Conservation (phyloP, 2,888 invertebrate genomes). For the Slavum lentiscoides region DNA sequence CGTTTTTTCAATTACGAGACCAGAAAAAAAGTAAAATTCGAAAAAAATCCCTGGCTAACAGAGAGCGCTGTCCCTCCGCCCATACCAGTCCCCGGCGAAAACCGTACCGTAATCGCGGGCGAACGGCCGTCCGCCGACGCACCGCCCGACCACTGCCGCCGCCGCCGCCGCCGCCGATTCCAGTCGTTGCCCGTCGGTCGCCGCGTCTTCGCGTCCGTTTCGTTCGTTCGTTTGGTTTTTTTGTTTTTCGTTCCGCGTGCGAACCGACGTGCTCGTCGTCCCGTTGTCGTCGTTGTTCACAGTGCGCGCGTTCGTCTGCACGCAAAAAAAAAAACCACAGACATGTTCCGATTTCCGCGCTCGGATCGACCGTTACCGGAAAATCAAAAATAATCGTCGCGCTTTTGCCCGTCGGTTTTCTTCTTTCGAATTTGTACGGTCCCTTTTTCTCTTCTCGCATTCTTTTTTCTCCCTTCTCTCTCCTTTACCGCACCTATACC, state of each 20-base stretch:
- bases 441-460: accelerated
- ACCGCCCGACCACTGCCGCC: background rate
- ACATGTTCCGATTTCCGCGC: constrained; percentile 20
- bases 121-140: background rate
- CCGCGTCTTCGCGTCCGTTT: background rate
- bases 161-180: constrained; percentile 7
- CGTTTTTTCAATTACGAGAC: no score
- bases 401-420: background rate
- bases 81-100: constrained; percentile 1
- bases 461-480: background rate
- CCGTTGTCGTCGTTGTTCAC: background rate
- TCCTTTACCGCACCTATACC: background rate
- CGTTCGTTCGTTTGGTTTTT: background rate
- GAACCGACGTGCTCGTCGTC: background rate
- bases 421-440: background rate
- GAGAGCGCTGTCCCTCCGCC: constrained; percentile 9
- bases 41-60: constrained; percentile 7
- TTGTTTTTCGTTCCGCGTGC: background rate
- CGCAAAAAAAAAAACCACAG: background rate
- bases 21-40: background rate
- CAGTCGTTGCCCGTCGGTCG: constrained; percentile 34
- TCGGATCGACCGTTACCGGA: background rate
- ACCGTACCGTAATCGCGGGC: background rate
- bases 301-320: background rate
- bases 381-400: background rate